These are phyloP conservation scores for Agonopterix subpropinquella DNA, from an alignment of 2,888 invertebrate genomes.

Conservation along the genomic window DNA sequence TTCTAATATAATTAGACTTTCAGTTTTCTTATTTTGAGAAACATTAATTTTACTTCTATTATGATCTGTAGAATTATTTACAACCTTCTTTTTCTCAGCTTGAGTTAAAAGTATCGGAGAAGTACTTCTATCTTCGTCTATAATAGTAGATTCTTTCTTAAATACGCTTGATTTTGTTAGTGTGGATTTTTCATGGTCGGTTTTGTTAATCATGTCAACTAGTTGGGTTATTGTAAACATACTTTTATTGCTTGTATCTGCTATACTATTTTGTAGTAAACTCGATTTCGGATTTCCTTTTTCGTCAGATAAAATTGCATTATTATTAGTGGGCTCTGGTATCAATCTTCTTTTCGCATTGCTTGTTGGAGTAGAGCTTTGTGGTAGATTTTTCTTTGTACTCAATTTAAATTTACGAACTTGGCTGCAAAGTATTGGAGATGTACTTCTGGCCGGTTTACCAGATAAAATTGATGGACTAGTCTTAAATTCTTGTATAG, in stretches of 20 bases:
- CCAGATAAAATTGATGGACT: slow-evolving; percentile 64
- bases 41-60: slow-evolving; percentile 13
- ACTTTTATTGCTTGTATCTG: slow-evolving; percentile 43
- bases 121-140: slow-evolving; percentile 30
- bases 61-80: slow-evolving; percentile 5
- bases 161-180: slow-evolving; percentile 6
- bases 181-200: slow-evolving; percentile 21
- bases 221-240: slow-evolving; percentile 65
- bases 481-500: neutral
- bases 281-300: slow-evolving; percentile 14
- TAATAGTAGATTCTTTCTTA: neutral
- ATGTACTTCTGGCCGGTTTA: slow-evolving; percentile 28
- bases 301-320: slow-evolving; percentile 12
- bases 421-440: slow-evolving; percentile 57
- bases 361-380: slow-evolving; percentile 30
- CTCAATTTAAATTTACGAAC: slow-evolving; percentile 36
- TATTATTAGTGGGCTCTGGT: slow-evolving; percentile 18
- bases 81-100: slow-evolving; percentile 35
- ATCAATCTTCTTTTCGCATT: slow-evolving; percentile 31
- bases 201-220: slow-evolving; percentile 60
- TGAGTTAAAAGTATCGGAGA: slow-evolving; percentile 61
- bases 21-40: slow-evolving; percentile 18
- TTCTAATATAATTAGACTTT: slow-evolving; percentile 50
- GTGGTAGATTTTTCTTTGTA: slow-evolving; percentile 28
- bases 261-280: slow-evolving; percentile 14